These are phyloP conservation scores for Didymodactylos carnosus DNA, from an alignment of 2,888 invertebrate species.

Conservation along the genomic window DNA sequence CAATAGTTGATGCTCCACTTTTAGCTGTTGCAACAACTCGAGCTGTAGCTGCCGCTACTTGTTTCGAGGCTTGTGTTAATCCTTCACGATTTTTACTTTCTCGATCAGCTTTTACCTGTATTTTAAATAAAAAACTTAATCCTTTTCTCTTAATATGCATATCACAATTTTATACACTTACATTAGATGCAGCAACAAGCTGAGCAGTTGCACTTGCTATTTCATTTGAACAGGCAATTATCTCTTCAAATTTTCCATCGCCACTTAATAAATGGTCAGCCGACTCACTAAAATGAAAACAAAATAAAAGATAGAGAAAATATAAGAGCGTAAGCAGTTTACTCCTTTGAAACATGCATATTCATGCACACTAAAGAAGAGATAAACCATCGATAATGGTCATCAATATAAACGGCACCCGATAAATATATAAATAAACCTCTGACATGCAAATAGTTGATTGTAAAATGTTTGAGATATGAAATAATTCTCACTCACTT, in stretches of 20 bases:
- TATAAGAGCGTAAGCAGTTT: no score
- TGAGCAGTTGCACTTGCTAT: conserved; percentile 89
- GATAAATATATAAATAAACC: no score
- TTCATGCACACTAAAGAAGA: no score
- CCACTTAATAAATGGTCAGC: conserved; percentile 68
- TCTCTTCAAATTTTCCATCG: conserved; percentile 63
- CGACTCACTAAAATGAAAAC: conserved; percentile 46
- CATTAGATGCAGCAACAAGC: conserved; percentile 74
- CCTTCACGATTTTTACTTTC: conserved; percentile 56
- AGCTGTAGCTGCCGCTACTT: conserved; percentile 72
- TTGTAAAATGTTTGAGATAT: no score
- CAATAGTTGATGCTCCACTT: conserved; percentile 61
- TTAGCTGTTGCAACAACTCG: conserved; percentile 80
- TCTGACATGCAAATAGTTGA: no score
- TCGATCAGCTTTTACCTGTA: conserved; percentile 69
- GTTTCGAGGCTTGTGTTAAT: conserved; percentile 62
- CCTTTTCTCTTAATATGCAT: not conserved
- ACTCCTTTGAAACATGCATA: no score
- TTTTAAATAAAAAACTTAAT: not conserved
- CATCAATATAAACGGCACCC: no score
- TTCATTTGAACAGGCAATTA: conserved; percentile 87
- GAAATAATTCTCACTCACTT: no score
- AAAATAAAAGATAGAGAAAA: no score
- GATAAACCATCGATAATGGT: no score
- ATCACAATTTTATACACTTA: not conserved